Conservation (phyloP, 2,113 vertebrate genomes). For the Microtus pennsylvanicus region DNA sequence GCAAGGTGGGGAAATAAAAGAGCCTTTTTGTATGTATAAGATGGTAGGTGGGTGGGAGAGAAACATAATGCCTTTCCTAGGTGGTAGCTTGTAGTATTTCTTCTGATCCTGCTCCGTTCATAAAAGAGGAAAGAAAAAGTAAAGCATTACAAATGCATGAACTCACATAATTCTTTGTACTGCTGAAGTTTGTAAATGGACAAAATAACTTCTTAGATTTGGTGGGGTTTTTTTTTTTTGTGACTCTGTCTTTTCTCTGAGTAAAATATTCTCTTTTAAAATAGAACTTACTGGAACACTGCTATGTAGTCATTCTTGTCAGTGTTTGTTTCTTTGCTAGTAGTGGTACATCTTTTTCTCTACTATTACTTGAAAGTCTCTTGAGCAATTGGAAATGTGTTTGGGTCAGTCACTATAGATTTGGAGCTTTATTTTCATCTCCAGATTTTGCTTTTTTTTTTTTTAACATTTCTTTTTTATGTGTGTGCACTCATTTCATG, state of each 20-base stretch:
- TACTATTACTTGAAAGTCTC: neutral
- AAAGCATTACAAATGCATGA: neutral
- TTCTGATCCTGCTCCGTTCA: neutral
- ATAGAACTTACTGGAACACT: neutral
- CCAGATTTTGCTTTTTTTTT: neutral
- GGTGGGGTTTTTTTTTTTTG: too few relatives aligned
- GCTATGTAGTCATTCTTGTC: neutral
- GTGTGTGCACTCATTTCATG: neutral
- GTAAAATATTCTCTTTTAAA: constrained; percentile 8
- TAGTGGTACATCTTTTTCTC: neutral
- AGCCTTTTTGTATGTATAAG: neutral
- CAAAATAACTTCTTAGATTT: constrained; percentile 11
- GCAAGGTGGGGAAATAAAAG: neutral
- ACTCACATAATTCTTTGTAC: neutral
- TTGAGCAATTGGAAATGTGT: constrained; percentile 36
- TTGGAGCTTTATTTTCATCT: constrained; percentile 10
- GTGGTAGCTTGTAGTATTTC: constrained; percentile 8
- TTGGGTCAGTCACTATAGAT: neutral
- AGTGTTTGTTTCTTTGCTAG: neutral
- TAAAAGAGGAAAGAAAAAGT: neutral
- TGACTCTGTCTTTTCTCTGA: too few relatives aligned
- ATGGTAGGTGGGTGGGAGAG: neutral
- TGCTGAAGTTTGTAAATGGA: constrained; percentile 30
- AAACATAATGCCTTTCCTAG: neutral
- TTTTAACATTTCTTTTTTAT: neutral